These are phyloP conservation scores for Climacteris rufus DNA, from an alignment of 2,113 vertebrate species.

Conservation along the genomic window DNA sequence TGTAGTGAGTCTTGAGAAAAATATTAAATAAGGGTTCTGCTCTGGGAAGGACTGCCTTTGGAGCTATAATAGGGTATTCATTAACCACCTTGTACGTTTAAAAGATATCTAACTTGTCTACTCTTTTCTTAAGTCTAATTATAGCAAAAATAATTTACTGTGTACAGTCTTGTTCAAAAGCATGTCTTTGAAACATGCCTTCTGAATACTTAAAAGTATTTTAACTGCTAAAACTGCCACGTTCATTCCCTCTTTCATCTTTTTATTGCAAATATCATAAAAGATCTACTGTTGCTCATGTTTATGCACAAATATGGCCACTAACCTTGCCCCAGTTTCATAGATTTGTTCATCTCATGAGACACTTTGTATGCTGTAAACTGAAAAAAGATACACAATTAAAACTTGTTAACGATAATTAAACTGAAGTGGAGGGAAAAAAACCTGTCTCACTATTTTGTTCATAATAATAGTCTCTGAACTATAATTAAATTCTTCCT, in stretches of 20 bases:
- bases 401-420: conserved; percentile 73
- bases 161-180: neutral
- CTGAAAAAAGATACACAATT: conserved; percentile 62
- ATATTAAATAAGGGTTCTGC: neutral
- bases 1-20: neutral
- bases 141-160: neutral
- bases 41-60: neutral
- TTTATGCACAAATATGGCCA: conserved; percentile 33
- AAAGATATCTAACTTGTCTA: neutral
- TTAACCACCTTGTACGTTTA: neutral
- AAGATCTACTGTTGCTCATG: conserved; percentile 33
- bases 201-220: neutral
- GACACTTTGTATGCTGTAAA: conserved; percentile 38
- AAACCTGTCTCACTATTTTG: conserved; percentile 50
- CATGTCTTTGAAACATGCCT: neutral
- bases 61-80: neutral
- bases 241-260: neutral
- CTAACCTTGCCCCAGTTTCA: conserved; percentile 42
- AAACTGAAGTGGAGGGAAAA: conserved; percentile 55
- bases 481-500: conserved; percentile 71
- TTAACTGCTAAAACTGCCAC: neutral
- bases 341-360: conserved; percentile 53
- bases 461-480: conserved; percentile 66
- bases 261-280: conserved; percentile 8
- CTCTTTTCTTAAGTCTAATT: neutral